A percentile compares a stretch with the other conserved stretches of the same genome.
These are phyloP conservation scores for Glaucidium brasilianum DNA, from an alignment of 2,113 vertebrate species.

Conservation along the genomic window DNA sequence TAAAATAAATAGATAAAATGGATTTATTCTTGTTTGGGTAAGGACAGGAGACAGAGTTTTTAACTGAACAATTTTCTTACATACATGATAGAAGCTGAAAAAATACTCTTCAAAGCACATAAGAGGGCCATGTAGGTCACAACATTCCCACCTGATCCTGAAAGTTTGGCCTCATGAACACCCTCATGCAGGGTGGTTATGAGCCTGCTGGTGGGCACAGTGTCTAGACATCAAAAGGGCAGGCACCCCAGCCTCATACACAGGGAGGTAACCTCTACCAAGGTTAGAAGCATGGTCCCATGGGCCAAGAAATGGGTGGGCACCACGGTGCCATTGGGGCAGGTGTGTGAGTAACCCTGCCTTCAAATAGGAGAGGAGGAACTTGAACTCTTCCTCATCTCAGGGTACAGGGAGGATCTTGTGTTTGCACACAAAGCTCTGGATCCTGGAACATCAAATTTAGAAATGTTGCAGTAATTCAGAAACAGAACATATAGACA, in stretches of 20 bases:
- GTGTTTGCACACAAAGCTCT: neutral
- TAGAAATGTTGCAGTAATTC: neutral
- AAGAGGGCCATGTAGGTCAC: neutral
- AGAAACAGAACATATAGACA: neutral
- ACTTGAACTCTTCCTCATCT: neutral
- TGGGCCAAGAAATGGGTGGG: neutral
- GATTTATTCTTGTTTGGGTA: neutral
- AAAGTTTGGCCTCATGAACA: neutral
- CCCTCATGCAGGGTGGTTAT: neutral
- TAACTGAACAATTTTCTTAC: neutral
- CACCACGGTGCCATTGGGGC: fast-evolving
- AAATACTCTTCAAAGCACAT: neutral
- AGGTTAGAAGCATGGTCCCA: neutral
- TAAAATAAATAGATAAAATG: neutral
- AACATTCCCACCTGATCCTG: fast-evolving
- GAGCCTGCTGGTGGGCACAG: neutral
- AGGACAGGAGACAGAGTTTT: neutral
- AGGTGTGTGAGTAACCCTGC: neutral
- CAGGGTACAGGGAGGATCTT: neutral
- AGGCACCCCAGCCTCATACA: no score
- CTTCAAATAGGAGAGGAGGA: neutral
- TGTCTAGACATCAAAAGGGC: neutral
- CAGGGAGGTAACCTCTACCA: fast-evolving
- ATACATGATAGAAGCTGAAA: neutral
- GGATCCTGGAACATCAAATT: neutral